Conservation (phyloP, 2,888 invertebrate genomes). For the Spialia ferax region DNA sequence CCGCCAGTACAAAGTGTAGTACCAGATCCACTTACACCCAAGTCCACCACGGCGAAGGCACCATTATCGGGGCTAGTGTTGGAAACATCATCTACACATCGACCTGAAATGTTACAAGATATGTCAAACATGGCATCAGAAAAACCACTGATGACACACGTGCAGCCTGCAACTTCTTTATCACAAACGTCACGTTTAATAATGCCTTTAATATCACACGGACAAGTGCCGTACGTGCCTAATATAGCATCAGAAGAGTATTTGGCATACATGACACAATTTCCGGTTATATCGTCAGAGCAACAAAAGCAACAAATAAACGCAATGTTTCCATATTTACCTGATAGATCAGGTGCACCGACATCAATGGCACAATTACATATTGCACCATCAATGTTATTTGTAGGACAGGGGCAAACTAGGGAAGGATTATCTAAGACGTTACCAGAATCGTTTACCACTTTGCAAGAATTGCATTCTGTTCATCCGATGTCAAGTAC, state of each 20-base stretch:
- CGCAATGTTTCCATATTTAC: neutral
- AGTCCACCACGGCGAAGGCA: neutral
- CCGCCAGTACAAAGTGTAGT: neutral
- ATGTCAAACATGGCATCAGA: neutral
- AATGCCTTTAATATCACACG: neutral
- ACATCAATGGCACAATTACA: neutral
- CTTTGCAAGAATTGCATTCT: neutral
- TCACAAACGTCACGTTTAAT: neutral
- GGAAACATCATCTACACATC: neutral
- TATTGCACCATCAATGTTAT: neutral
- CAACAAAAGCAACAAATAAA: constrained; percentile 6
- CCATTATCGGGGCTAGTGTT: neutral
- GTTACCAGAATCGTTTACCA: neutral
- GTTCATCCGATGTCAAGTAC: neutral
- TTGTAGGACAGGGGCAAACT: neutral
- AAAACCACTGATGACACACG: neutral
- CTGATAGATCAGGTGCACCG: neutral
- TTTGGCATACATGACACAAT: neutral
- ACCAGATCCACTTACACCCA: neutral
- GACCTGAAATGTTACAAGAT: neutral
- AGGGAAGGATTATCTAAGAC: neutral
- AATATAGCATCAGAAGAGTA: neutral
- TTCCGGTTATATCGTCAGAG: neutral
- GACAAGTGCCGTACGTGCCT: neutral
- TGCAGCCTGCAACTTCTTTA: neutral